A percentile compares a stretch with the other conserved stretches of the same genome.
phyloP scores from a whole-genome alignment of 2,797 vertebrate species.

The Eurystomus glaucurus region DNA sequence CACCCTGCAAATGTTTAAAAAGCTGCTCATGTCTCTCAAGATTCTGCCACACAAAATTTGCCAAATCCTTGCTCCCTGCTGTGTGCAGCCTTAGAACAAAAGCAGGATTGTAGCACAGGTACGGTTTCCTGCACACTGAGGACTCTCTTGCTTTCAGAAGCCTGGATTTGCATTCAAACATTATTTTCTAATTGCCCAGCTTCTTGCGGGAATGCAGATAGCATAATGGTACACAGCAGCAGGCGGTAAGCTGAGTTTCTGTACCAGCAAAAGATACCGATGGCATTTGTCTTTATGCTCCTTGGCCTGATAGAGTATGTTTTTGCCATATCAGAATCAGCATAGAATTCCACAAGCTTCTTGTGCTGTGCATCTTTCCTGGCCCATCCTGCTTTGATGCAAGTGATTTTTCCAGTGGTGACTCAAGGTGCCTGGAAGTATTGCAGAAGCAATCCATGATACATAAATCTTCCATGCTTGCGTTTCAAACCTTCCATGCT shows the following conservation, averaged over 20 bases:
- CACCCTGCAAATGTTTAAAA: background rate
- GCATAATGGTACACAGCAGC: background rate
- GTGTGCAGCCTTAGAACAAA: background rate
- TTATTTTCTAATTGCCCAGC: background rate
- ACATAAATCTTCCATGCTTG: background rate
- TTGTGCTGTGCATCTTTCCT: background rate
- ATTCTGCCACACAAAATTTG: background rate
- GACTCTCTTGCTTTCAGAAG: background rate
- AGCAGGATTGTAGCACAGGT: background rate
- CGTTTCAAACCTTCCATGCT: background rate
- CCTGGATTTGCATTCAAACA: background rate
- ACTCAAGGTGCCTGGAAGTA: constrained; percentile 5
- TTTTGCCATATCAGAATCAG: background rate
- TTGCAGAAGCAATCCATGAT: background rate
- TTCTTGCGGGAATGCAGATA: background rate
- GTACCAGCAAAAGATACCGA: rapidly evolving
- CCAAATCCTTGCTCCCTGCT: background rate
- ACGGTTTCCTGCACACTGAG: background rate
- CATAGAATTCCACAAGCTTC: rapidly evolving
- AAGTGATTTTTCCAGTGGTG: background rate
- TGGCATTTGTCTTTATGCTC: background rate
- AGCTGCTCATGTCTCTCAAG: background rate
- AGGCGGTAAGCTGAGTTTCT: background rate
- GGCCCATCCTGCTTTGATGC: background rate
- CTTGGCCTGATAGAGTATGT: background rate